Evolutionary conservation across 2,888 invertebrate species (phyloP).

Genomic region (Phania funesta): DNA sequence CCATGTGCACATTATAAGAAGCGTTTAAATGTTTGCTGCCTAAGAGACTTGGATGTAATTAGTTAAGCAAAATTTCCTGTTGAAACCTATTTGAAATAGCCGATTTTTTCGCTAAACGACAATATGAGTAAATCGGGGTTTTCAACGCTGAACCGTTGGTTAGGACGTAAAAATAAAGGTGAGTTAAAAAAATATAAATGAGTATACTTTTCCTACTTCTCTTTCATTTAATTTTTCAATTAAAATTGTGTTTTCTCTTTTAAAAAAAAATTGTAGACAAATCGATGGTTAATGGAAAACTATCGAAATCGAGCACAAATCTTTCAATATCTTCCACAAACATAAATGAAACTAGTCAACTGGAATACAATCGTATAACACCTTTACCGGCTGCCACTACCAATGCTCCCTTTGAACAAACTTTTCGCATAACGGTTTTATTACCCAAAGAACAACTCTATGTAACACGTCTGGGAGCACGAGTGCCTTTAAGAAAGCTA

Average conservation of each 20-base stretch:
- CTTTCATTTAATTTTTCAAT: neutral
- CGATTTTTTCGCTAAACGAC: neutral
- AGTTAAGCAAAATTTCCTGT: neutral
- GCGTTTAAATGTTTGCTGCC: conserved; percentile 2
- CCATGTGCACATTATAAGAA: neutral
- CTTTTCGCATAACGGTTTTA: conserved; percentile 83
- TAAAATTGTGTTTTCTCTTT: no score
- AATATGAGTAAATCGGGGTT: conserved; percentile 79
- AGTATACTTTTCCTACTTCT: no score
- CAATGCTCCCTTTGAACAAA: conserved; percentile 81
- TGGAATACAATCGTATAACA: conserved; percentile 80
- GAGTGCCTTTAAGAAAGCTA: conserved; percentile 85
- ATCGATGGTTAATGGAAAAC: conserved; percentile 74
- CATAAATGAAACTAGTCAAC: conserved; percentile 80
- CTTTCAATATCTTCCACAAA: conserved; percentile 75
- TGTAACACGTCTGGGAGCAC: conserved; percentile 87
- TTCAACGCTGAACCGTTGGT: conserved; percentile 80
- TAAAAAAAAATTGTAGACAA: conserved; percentile 70
- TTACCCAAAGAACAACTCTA: conserved; percentile 90
- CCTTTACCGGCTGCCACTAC: conserved; percentile 78
- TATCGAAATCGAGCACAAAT: conserved; percentile 78
- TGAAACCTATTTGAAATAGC: neutral
- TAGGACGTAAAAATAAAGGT: conserved; percentile 80
- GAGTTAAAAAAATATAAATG: conserved; percentile 68
- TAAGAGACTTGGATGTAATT: neutral